A percentile compares a stretch with the other conserved stretches of the same genome.
Conservation (phyloP, 2,113 vertebrate genomes). For the Cryptotis parvus region DNA sequence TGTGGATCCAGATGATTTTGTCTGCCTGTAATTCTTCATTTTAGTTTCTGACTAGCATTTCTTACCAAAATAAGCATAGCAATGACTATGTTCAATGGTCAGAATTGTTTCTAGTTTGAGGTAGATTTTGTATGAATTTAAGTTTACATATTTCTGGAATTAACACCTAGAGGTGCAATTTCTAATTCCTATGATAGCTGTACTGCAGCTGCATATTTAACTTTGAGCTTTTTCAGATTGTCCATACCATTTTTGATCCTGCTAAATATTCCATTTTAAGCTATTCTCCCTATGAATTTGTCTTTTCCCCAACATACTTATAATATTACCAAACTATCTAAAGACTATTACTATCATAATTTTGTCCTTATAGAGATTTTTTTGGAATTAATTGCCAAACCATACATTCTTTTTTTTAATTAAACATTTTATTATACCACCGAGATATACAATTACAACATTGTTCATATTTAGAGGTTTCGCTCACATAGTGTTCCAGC, state of each 20-base stretch:
- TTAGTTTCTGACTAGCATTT: background rate
- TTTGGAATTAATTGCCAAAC: conserved; percentile 40
- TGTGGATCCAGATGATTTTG: background rate
- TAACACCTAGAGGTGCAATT: background rate
- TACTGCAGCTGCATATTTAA: background rate
- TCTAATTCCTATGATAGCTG: background rate
- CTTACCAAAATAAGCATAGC: background rate
- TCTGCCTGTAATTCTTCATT: background rate
- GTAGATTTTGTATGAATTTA: background rate
- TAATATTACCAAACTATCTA: background rate
- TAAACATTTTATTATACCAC: too few species aligned
- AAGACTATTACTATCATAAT: background rate
- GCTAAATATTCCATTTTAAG: background rate
- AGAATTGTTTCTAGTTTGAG: background rate
- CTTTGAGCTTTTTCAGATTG: conserved; percentile 1
- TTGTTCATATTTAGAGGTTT: too few species aligned
- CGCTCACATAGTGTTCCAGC: too few species aligned
- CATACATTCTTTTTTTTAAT: background rate
- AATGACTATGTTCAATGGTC: background rate
- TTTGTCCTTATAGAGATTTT: conserved; percentile 13
- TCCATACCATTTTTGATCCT: background rate
- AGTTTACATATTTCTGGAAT: background rate
- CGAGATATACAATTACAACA: too few species aligned
- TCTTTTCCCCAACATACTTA: background rate
- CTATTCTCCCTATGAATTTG: background rate